Evolutionary conservation across 2,888 invertebrate species (phyloP), one percentile per base, ranked within the genome.

Genomic region (Cerceris ruficornis): DNA sequence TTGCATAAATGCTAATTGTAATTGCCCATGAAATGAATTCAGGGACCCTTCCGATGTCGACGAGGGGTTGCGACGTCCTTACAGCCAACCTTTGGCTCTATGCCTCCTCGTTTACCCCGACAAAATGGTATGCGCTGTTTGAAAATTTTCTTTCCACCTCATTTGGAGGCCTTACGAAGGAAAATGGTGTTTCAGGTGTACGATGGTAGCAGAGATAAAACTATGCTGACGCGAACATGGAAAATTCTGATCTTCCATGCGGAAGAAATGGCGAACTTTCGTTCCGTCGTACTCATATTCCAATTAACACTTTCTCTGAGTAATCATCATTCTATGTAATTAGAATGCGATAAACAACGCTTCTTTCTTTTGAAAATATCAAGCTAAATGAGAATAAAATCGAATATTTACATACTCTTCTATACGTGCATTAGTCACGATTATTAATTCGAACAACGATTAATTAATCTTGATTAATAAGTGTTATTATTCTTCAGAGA

Each of bases 1-100:
- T 59, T 80, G 77, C 82, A 85, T 84, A 86, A 88, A 86, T 85
- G 87, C 84, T 88, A 84, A 89, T 89, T 87, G 86, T 84, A 86
- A 88, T 88, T 88, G 84, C 66, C 81, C 78, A 75, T 69, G 78
- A 85, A 89, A 88, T 89, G 87, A 87, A 88, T 86, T 88, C 82
- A 68, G 77, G 80, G 73, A 67, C 71, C 82, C 77, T 77, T 81
- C 67, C 54, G 49, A 14, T 28, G 46, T 8, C 49, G n/a, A 55
- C 52, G 81, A 61, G 62, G 83, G 83, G 83, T 69, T 55, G 74
- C 73, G 61, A 65, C 77, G 75, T 71, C 71, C 71, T 85, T 75
- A 75, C 57, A 13, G 52, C 49, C 68, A 69, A 75, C 77, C 83
- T 77, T 75, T 71, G 72, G 83, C 77, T 65, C 71, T 39, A 49